A percentile compares a stretch with the other conserved stretches of the same genome.
Conservation (phyloP, 2,113 vertebrate genomes). For the Chloebia gouldiae region DNA sequence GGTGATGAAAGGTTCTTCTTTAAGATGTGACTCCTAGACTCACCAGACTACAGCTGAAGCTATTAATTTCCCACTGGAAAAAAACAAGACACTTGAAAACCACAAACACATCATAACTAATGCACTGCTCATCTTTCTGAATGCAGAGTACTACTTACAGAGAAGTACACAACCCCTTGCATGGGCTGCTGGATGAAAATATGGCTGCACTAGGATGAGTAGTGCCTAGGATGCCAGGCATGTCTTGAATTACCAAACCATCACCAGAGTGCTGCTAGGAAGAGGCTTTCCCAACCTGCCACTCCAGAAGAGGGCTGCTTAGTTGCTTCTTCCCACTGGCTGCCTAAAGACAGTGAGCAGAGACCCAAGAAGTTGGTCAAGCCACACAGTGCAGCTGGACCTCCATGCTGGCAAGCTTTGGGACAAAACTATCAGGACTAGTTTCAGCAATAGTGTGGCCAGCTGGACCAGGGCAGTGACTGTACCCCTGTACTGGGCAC, state of each 20-base stretch:
- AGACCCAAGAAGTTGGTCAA: not conserved
- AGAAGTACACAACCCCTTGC: not conserved
- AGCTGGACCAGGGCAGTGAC: not conserved
- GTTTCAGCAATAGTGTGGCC: rapidly evolving
- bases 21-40: not conserved
- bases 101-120: not conserved
- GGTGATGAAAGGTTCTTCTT: not conserved
- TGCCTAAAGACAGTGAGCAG: not conserved
- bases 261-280: not conserved
- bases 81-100: not conserved
- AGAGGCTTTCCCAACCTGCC: not conserved
- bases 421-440: not conserved
- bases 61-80: not conserved
- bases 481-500: rapidly evolving
- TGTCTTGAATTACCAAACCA: not conserved
- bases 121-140: not conserved
- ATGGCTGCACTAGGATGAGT: not conserved
- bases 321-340: not conserved
- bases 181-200: not conserved
- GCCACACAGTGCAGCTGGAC: not conserved
- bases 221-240: not conserved
- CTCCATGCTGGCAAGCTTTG: not conserved
- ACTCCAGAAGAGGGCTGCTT: not conserved
- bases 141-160: not conserved
- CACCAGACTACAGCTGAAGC: not conserved